These are phyloP conservation scores for Callocephalon fimbriatum DNA, from an alignment of 2,113 vertebrate species.

Conservation along the genomic window DNA sequence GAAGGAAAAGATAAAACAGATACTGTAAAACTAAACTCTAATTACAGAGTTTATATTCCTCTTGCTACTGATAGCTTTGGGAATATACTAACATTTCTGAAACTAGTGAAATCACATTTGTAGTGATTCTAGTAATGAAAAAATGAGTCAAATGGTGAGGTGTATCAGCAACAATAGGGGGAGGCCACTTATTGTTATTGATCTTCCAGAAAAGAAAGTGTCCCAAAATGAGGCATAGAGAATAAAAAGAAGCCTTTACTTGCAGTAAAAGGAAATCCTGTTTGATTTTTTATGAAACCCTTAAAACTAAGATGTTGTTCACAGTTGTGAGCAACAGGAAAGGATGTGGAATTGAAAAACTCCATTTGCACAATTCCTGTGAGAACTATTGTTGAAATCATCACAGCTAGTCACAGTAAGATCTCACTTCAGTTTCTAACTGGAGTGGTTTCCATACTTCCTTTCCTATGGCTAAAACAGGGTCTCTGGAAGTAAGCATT, in stretches of 20 bases:
- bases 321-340: not conserved
- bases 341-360: not conserved
- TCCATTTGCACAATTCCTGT: not conserved
- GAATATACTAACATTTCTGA: not conserved
- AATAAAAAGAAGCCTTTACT: not conserved
- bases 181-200: not conserved
- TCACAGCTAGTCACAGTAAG: not conserved
- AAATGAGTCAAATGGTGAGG: not conserved
- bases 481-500: not conserved
- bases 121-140: not conserved
- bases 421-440: not conserved
- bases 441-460: not conserved
- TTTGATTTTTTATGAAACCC: not conserved
- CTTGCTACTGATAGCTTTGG: not conserved
- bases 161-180: not conserved
- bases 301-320: not conserved
- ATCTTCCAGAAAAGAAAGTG: not conserved
- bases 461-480: not conserved
- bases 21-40: not conserved
- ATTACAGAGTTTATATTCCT: not conserved
- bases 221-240: not conserved
- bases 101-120: not conserved
- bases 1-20: not conserved
- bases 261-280: constrained; percentile 3
- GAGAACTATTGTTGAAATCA: not conserved